phyloP scores from a whole-genome alignment of 2,113 vertebrate species.

The Platichthys flesus region DNA sequence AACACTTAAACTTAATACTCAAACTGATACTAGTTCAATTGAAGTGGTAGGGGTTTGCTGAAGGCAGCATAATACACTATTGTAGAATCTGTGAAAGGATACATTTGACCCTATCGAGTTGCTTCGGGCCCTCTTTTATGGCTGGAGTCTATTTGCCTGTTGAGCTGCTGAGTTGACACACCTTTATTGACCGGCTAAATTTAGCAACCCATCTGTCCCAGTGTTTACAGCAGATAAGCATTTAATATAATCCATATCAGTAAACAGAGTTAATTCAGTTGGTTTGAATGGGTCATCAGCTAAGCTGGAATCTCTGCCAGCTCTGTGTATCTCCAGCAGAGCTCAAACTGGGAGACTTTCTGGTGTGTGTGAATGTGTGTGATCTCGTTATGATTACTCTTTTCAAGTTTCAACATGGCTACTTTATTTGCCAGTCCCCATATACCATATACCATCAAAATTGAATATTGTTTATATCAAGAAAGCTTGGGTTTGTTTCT shows the following conservation, averaged over 20 bases:
- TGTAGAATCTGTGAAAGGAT: background rate
- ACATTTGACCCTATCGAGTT: background rate
- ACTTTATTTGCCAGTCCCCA: too few relatives aligned
- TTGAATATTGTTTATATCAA: too few relatives aligned
- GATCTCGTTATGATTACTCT: background rate
- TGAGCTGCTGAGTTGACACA: background rate
- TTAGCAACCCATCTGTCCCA: conserved; percentile 31
- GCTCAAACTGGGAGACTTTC: background rate
- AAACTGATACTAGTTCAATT: too few relatives aligned
- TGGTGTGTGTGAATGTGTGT: background rate
- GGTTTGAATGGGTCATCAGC: background rate
- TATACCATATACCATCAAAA: too few relatives aligned
- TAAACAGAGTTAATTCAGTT: conserved; percentile 7
- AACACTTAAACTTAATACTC: too few relatives aligned
- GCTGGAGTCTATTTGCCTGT: background rate
- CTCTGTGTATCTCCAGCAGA: background rate
- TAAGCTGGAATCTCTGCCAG: background rate
- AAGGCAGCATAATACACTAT: background rate
- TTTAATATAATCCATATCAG: conserved; percentile 20
- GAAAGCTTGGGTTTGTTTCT: too few relatives aligned
- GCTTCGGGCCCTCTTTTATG: background rate
- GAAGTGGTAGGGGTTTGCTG: background rate
- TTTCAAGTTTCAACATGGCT: too few relatives aligned
- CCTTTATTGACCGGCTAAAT: conserved; percentile 29
- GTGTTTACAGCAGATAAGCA: conserved; percentile 23